Evolutionary conservation across 1,140 invertebrate species (phyloP), one percentile per base, ranked within the genome.

Genomic region (Sycophila sp.): DNA sequence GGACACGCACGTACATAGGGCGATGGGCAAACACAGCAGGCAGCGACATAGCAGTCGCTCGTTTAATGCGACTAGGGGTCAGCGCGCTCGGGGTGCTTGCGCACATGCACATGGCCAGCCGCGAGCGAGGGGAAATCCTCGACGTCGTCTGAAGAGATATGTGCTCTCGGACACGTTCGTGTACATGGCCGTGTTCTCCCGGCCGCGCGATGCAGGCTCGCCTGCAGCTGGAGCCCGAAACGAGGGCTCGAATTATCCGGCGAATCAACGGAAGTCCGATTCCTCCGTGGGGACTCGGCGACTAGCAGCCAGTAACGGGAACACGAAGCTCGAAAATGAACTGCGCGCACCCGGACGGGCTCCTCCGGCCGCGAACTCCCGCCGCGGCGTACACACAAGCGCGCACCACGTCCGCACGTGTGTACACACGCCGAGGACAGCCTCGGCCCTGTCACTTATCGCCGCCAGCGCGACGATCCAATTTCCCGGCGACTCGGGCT

Each of bases 321-420:
- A n/a, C n/a, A n/a, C n/a, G n/a, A n/a, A n/a, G n/a, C 30, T 49
- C 11, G 45, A 62, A 34, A 53, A 51, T 53, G 13, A 65, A 8
- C 47, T 24, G 34, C 38, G 34, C 15, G 6, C 22, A 59, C 10
- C 22, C 22, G 17, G n/a, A 19, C 62, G 11, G 47, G 10, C 26
- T 53, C 7, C 26, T n/a, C 24, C n/a, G 11, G n/a, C n/a, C n/a
- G n/a, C n/a, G n/a, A n/a, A n/a, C n/a, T n/a, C n/a, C n/a, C n/a
- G n/a, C n/a, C n/a, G n/a, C n/a, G n/a, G n/a, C n/a, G n/a, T n/a
- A 53, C 24, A 26, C 26, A 30, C 49, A 53, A n/a, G n/a, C n/a
- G n/a, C n/a, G n/a, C n/a, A n/a, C n/a, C n/a, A n/a, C n/a, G n/a
- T 53, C 10, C 49, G 26, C 28, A 1, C 26, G 8, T 8, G 15